A percentile compares a stretch with the other conserved stretches of the same genome.
phyloP scores from a whole-genome alignment of 2,888 invertebrate genomes.

The Brachyopa scutellaris region DNA sequence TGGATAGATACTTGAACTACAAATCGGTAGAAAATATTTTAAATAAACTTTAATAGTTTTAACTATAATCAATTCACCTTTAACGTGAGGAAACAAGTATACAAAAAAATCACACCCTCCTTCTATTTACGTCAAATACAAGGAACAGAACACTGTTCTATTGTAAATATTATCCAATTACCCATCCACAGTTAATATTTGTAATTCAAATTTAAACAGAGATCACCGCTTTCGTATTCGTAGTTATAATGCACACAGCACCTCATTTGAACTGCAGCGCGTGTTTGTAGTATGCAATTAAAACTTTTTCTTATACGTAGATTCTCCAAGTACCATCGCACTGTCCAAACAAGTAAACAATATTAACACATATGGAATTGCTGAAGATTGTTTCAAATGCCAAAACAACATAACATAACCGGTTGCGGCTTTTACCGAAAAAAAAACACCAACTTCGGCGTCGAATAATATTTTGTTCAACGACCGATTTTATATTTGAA shows the following conservation, averaged over 20 bases:
- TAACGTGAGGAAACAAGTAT: no score
- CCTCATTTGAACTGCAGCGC: conserved; percentile 1
- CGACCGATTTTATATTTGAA: neutral
- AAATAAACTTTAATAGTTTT: no score
- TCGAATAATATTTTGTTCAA: neutral
- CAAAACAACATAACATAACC: neutral
- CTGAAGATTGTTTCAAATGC: neutral
- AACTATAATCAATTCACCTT: no score
- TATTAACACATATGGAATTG: neutral
- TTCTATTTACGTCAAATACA: neutral
- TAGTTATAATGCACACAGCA: neutral
- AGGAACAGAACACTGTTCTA: neutral
- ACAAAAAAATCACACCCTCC: neutral
- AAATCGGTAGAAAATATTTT: no score
- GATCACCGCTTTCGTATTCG: conserved; percentile 3
- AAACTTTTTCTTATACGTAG: neutral
- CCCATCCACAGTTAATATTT: conserved; percentile 25
- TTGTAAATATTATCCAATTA: conserved; percentile 17
- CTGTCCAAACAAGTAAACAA: conserved; percentile 8
- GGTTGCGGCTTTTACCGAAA: neutral
- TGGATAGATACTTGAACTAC: no score
- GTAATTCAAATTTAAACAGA: conserved; percentile 40
- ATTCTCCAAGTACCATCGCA: no score
- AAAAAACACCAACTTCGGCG: no score
- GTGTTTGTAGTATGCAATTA: conserved; percentile 8